Percentiles rank a stretch among this genome's conserved stretches.
Conservation (phyloP, 2,888 invertebrate species). For the Stenurella melanura region DNA sequence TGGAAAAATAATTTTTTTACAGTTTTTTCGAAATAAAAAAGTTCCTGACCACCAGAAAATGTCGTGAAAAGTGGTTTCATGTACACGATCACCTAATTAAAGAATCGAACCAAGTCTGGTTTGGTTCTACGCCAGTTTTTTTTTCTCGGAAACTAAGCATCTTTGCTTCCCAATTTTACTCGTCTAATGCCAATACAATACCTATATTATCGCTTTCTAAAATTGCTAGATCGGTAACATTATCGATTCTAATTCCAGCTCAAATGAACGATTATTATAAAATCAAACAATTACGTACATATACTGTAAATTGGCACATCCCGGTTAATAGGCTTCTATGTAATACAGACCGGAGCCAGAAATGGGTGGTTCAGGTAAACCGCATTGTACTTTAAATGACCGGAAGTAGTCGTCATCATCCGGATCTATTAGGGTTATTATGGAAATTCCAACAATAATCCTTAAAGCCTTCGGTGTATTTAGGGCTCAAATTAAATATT, state of each 20-base stretch:
- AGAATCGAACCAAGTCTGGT: too few relatives aligned
- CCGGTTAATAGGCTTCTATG: conserved; percentile 40
- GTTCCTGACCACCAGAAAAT: too few relatives aligned
- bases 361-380: conserved; percentile 59
- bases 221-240: too few relatives aligned
- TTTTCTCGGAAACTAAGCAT: too few relatives aligned
- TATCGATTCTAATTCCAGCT: neutral
- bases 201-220: too few relatives aligned
- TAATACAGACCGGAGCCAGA: conserved; percentile 51
- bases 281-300: neutral
- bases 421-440: conserved; percentile 59
- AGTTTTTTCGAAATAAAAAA: too few relatives aligned
- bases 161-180: too few relatives aligned
- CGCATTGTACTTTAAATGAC: conserved; percentile 60
- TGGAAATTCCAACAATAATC: conserved; percentile 54
- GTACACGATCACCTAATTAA: too few relatives aligned
- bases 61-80: too few relatives aligned
- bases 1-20: too few relatives aligned
- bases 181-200: too few relatives aligned
- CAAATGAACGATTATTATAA: neutral
- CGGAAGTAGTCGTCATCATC: conserved; percentile 59
- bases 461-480: conserved; percentile 18
- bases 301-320: conserved; percentile 11
- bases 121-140: too few relatives aligned
- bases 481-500: conserved; percentile 21